phyloP scores from a whole-genome alignment of 2,888 invertebrate genomes.

The Lasioglossum oenotherae region DNA sequence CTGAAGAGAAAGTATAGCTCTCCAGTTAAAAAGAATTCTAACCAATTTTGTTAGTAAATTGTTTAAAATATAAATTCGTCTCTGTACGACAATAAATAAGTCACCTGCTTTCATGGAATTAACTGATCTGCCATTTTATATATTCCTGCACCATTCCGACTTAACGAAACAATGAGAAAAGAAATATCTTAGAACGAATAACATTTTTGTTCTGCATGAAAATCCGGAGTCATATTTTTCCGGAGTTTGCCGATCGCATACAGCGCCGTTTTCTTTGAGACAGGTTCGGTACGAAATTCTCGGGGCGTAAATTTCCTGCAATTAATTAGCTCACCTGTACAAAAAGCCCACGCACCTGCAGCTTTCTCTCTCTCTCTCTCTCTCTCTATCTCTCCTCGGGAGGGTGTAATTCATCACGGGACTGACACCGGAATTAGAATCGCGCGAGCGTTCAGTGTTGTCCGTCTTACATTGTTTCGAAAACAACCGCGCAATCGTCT shows the following conservation, averaged over 20 bases:
- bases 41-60: neutral
- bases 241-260: too few species aligned
- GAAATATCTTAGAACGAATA: too few species aligned
- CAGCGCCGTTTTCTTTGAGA: neutral
- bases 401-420: conserved; percentile 38
- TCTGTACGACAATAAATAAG: neutral
- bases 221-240: too few species aligned
- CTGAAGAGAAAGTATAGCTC: neutral
- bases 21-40: neutral
- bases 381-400: neutral
- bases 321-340: neutral
- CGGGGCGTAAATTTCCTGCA: neutral
- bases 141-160: too few species aligned
- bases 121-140: neutral
- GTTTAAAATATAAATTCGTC: neutral
- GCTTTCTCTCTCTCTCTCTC: neutral
- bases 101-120: neutral
- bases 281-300: neutral
- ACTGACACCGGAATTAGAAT: conserved; percentile 43
- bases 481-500: conserved; percentile 17
- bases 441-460: conserved; percentile 27
- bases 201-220: too few species aligned
- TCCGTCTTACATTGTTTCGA: conserved; percentile 40
- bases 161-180: too few species aligned
- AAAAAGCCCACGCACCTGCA: neutral